These are phyloP conservation scores for Athalia circularis DNA, from an alignment of 2,888 invertebrate species.

Conservation along the genomic window DNA sequence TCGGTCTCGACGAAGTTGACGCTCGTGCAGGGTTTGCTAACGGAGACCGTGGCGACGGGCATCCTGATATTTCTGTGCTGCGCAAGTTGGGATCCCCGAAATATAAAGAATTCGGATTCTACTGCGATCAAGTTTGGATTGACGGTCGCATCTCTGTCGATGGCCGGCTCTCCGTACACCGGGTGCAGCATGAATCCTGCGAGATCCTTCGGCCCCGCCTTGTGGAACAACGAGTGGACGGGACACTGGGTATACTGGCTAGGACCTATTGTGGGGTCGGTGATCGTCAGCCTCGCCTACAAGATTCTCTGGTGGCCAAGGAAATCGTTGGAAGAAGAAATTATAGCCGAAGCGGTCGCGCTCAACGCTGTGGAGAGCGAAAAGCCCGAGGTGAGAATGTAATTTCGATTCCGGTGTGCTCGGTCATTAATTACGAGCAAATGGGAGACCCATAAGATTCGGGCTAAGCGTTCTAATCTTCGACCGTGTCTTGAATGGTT, in stretches of 20 bases:
- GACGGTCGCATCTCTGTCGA: constrained; percentile 69
- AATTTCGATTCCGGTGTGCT: not conserved
- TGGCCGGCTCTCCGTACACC: constrained; percentile 76
- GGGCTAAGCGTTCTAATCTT: too few relatives aligned
- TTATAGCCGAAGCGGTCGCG: constrained; percentile 59
- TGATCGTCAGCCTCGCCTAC: constrained; percentile 64
- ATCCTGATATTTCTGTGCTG: constrained; percentile 71
- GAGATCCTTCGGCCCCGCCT: constrained; percentile 73
- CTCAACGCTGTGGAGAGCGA: constrained; percentile 63
- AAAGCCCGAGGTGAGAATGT: constrained; percentile 60
- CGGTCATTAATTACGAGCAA: too few relatives aligned
- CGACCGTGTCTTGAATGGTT: too few relatives aligned
- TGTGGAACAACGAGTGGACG: constrained; percentile 70
- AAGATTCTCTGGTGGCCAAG: constrained; percentile 60
- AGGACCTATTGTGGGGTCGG: constrained; percentile 67
- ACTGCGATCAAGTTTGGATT: constrained; percentile 72
- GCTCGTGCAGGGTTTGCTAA: constrained; percentile 66
- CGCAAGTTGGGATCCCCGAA: constrained; percentile 72
- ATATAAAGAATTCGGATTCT: constrained; percentile 69
- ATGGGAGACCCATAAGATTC: too few relatives aligned
- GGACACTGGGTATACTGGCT: constrained; percentile 72
- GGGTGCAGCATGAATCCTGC: constrained; percentile 84
- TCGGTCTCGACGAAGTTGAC: constrained; percentile 60
- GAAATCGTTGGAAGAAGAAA: constrained; percentile 49
- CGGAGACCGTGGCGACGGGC: constrained; percentile 70